Percentiles rank a stretch among this genome's conserved stretches.
Evolutionary conservation across 2,888 invertebrate species (phyloP).

Genomic region (Melieria crassipennis): DNA sequence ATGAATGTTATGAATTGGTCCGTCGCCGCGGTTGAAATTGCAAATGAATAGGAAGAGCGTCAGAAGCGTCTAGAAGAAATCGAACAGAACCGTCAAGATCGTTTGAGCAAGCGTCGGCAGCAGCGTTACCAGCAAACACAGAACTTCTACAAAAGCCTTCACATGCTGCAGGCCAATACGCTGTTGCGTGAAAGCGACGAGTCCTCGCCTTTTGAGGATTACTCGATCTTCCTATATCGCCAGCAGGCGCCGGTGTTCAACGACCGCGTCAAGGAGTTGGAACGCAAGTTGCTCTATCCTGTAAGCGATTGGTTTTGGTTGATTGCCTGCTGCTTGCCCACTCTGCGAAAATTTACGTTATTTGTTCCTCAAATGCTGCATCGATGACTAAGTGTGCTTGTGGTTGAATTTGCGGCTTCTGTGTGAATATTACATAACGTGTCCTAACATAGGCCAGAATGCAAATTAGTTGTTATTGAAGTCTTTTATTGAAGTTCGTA

Average conservation of each 20-base stretch:
- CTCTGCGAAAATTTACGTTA: too few species aligned
- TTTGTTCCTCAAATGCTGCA: too few species aligned
- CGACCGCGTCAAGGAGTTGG: slow-evolving; percentile 84
- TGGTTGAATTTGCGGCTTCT: too few species aligned
- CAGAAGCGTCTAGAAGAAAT: slow-evolving; percentile 80
- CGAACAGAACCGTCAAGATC: slow-evolving; percentile 73
- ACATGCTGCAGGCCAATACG: slow-evolving; percentile 83
- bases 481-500: too few species aligned
- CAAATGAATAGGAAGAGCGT: slow-evolving; percentile 72
- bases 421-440: too few species aligned
- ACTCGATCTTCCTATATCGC: slow-evolving; percentile 85
- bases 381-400: too few species aligned
- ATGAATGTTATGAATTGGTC: too few species aligned
- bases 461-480: too few species aligned
- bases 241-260: slow-evolving; percentile 86
- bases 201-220: slow-evolving; percentile 78
- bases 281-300: slow-evolving; percentile 77
- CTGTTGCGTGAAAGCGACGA: slow-evolving; percentile 70
- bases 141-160: slow-evolving; percentile 85
- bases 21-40: not conserved
- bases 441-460: too few species aligned
- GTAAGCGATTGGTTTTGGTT: slow-evolving; percentile 68
- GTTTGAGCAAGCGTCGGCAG: slow-evolving; percentile 73
- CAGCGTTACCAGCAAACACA: slow-evolving; percentile 81
- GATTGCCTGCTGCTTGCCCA: slow-evolving; percentile 18